phyloP scores from a whole-genome alignment of 2,797 vertebrate genomes.

The Acanthornis magna region DNA sequence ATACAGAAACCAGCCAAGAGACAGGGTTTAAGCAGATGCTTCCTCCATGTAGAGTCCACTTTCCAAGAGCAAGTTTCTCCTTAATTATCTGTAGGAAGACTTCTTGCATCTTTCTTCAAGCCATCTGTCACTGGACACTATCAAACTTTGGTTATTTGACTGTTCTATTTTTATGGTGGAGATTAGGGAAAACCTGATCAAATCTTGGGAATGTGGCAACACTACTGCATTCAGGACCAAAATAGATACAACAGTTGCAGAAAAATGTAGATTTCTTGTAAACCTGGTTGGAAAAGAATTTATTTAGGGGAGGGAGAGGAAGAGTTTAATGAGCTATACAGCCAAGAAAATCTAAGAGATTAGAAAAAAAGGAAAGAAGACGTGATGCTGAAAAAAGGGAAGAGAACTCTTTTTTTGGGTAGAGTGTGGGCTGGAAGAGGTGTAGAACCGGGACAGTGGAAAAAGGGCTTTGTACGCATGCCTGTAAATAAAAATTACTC shows the following conservation, averaged over 20 bases:
- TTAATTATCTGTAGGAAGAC: neutral
- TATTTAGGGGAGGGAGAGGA: neutral
- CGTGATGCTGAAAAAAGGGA: neutral
- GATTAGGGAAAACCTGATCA: neutral
- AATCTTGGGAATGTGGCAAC: neutral
- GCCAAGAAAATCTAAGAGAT: neutral
- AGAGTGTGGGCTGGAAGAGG: neutral
- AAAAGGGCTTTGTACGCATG: neutral
- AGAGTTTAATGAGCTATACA: neutral
- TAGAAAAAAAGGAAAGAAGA: neutral
- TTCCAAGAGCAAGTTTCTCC: neutral
- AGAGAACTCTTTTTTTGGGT: neutral
- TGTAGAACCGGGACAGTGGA: neutral
- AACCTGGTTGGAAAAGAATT: neutral
- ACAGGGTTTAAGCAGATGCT: neutral
- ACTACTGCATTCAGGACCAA: neutral
- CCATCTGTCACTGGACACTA: neutral
- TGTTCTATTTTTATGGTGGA: neutral
- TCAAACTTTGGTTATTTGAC: neutral
- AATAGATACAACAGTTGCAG: neutral
- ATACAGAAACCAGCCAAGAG: neutral
- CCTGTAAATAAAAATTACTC: neutral
- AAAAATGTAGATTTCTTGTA: neutral
- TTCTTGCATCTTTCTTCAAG: neutral
- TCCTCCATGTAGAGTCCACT: neutral